phyloP scores from a whole-genome alignment of 2,113 vertebrate species.

The Probosciger aterrimus region DNA sequence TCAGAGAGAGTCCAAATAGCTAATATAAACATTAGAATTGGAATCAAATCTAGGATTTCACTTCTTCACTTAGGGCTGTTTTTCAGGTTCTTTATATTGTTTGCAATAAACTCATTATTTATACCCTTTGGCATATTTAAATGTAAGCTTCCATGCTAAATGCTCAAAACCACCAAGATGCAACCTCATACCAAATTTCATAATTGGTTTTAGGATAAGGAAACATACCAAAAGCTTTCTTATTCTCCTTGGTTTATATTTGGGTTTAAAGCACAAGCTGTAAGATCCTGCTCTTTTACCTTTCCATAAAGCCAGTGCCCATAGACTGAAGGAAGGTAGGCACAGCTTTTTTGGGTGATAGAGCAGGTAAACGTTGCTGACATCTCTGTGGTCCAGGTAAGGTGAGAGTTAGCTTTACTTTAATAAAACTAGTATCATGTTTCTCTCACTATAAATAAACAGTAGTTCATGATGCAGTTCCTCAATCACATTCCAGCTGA shows the following conservation, averaged over 20 bases:
- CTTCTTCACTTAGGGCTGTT: not conserved
- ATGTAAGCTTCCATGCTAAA: not conserved
- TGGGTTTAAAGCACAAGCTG: rapidly evolving
- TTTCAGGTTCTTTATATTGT: not conserved
- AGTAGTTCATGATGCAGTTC: not conserved
- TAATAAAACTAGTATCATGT: rapidly evolving
- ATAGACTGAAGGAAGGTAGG: rapidly evolving
- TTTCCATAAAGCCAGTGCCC: not conserved
- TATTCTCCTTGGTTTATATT: not conserved
- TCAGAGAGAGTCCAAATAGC: rapidly evolving
- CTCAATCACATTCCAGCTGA: not conserved
- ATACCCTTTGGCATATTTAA: not conserved
- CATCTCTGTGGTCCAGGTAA: not conserved
- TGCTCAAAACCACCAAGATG: not conserved
- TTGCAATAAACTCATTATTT: not conserved
- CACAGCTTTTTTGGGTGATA: not conserved
- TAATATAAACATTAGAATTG: not conserved
- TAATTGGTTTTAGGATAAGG: not conserved
- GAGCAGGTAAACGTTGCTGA: not conserved
- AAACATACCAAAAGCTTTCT: not conserved
- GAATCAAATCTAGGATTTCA: not conserved
- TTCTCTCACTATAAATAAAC: not conserved
- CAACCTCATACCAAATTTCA: not conserved
- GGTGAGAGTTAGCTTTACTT: not conserved
- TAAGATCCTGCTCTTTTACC: not conserved